Conservation (phyloP, 2,888 invertebrate species). For the Trachelus tabidus region DNA sequence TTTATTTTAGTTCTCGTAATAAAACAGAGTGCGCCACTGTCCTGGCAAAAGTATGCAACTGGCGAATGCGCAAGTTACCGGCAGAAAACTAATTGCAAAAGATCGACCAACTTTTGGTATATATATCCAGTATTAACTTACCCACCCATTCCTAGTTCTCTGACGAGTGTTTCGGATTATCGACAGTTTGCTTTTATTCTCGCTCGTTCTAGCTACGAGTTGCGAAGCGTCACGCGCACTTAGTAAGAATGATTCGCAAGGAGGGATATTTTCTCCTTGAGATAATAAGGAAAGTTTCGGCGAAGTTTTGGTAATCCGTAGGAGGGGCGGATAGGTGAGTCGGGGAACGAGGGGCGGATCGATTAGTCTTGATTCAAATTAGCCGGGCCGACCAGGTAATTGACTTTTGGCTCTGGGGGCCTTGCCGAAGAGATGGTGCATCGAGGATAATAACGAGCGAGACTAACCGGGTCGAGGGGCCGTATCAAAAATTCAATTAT, state of each 20-base stretch:
- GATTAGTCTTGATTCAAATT: constrained; percentile 9
- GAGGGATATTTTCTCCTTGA: background rate
- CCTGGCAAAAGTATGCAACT: background rate
- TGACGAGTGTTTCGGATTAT: background rate
- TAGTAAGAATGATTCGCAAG: background rate
- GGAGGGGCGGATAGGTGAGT: constrained; percentile 8
- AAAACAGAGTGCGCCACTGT: background rate
- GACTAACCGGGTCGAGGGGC: background rate
- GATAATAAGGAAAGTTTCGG: constrained; percentile 34
- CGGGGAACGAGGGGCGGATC: constrained; percentile 27
- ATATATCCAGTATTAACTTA: background rate
- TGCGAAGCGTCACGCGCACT: background rate
- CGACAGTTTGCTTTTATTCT: background rate
- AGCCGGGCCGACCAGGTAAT: constrained; percentile 1
- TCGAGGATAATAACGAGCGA: constrained; percentile 5
- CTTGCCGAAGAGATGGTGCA: background rate
- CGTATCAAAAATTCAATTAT: constrained; percentile 6
- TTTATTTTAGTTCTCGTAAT: background rate
- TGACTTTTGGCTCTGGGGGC: constrained; percentile 3
- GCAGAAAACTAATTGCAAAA: background rate
- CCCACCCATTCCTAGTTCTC: background rate
- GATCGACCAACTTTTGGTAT: background rate
- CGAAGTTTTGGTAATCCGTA: constrained; percentile 47
- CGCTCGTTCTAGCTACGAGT: background rate
- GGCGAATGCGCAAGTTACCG: background rate